Conservation (phyloP, 2,888 invertebrate genomes). For the Campoplex capitator region DNA sequence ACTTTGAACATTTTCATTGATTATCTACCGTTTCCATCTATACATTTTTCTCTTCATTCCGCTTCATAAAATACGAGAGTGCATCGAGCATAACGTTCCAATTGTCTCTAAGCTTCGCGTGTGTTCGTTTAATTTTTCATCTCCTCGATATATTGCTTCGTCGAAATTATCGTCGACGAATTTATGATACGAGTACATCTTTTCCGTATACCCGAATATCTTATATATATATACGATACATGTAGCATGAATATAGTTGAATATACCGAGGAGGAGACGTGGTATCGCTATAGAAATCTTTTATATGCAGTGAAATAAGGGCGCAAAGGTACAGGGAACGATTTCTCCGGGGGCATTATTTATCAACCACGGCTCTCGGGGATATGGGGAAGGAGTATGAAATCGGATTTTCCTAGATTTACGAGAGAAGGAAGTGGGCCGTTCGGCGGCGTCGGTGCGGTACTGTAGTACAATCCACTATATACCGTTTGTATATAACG, state of each 20-base stretch:
- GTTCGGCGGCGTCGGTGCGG: slow-evolving; percentile 62
- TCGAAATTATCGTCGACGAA: slow-evolving; percentile 53
- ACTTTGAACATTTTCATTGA: not conserved
- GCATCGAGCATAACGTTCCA: not conserved
- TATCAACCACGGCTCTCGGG: slow-evolving; percentile 58
- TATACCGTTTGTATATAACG: slow-evolving; percentile 46
- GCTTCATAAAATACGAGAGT: not conserved
- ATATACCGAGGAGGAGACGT: not conserved
- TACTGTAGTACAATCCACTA: slow-evolving; percentile 62
- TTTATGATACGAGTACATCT: slow-evolving; percentile 15
- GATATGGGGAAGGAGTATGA: slow-evolving; percentile 47
- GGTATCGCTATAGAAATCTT: slow-evolving; percentile 42
- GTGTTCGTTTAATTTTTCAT: slow-evolving; percentile 47
- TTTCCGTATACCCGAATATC: not conserved
- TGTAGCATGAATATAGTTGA: not conserved
- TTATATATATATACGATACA: not conserved
- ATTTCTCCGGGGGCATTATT: slow-evolving; percentile 63
- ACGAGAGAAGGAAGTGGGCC: slow-evolving; percentile 69
- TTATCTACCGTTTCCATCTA: not conserved
- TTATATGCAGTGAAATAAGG: slow-evolving; percentile 55
- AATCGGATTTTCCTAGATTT: slow-evolving; percentile 68
- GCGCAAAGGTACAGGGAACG: slow-evolving; percentile 52
- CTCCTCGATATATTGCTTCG: slow-evolving; percentile 45
- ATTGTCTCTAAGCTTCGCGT: slow-evolving; percentile 3
- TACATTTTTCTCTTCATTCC: not conserved